phyloP scores from a whole-genome alignment of 1,140 invertebrate species.

The Magallana ariakensis region DNA sequence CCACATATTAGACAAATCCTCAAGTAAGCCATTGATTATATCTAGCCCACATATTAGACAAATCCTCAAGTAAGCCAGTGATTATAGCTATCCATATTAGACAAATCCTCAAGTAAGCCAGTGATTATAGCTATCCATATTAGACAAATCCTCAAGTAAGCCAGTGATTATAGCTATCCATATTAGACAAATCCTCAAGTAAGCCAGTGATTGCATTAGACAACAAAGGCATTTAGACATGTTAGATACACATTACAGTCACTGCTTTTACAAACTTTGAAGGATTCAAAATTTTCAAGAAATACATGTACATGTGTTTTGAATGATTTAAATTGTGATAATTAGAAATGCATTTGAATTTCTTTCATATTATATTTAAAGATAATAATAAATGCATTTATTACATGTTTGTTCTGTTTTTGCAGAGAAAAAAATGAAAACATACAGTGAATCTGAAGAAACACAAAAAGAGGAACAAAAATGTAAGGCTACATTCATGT shows the following conservation, averaged over 20 bases:
- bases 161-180: background rate
- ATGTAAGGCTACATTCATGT: background rate
- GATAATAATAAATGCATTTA: background rate
- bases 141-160: background rate
- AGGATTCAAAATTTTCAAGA: too few species aligned
- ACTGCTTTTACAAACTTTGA: too few species aligned
- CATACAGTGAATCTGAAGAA: background rate
- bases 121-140: background rate
- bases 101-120: background rate
- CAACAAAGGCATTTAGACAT: too few species aligned
- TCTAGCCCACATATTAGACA: too few species aligned
- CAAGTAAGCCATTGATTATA: background rate
- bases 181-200: too few species aligned
- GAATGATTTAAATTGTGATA: too few species aligned
- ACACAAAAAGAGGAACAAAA: slow-evolving; percentile 12
- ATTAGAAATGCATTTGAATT: too few species aligned
- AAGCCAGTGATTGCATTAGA: too few species aligned
- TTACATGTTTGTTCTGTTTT: background rate
- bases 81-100: background rate
- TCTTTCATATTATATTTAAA: background rate
- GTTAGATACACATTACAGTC: too few species aligned
- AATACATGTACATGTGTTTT: too few species aligned
- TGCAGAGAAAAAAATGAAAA: slow-evolving; percentile 14
- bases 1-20: background rate
- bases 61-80: background rate